Conservation (phyloP, 64 coral and sea anemone genomes). For the Exaiptasia diaphana region DNA sequence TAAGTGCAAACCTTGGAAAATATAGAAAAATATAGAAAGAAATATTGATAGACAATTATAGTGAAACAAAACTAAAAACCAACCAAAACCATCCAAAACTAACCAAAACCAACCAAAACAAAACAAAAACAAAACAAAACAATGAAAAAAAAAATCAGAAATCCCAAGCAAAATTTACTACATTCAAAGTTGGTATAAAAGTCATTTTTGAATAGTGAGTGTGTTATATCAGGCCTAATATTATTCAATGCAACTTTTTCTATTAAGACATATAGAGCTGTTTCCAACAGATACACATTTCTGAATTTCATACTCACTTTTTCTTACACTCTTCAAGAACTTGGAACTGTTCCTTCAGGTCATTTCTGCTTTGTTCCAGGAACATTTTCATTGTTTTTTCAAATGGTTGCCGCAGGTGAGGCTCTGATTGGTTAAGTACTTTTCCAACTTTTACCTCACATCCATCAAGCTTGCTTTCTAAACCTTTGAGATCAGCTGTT, state of each 20-base stretch:
- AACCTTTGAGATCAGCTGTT: slow-evolving; percentile 47
- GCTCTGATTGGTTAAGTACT: slow-evolving; percentile 55
- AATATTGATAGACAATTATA: not conserved
- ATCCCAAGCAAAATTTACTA: too few relatives aligned
- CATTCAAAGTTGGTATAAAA: too few relatives aligned
- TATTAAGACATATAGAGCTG: too few relatives aligned
- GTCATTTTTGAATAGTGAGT: too few relatives aligned
- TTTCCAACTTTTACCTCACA: slow-evolving; percentile 68
- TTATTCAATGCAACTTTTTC: too few relatives aligned
- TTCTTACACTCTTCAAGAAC: slow-evolving; percentile 69
- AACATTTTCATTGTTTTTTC: slow-evolving; percentile 66
- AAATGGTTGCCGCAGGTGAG: slow-evolving; percentile 42
- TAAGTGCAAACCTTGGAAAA: slow-evolving; percentile 46
- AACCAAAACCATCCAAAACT: not conserved
- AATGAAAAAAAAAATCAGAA: too few relatives aligned
- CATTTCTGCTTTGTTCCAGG: slow-evolving; percentile 61
- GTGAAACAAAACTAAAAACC: not conserved
- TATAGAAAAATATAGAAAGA: not conserved
- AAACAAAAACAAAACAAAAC: too few relatives aligned
- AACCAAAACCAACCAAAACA: not conserved
- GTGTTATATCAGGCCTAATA: too few relatives aligned
- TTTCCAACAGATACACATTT: too few relatives aligned
- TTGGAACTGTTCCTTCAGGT: slow-evolving; percentile 68
- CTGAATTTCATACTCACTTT: slow-evolving; percentile 44
- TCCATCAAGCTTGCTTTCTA: slow-evolving; percentile 47